Evolutionary conservation across 2,888 invertebrate species (phyloP).

Genomic region (Oeneis ivallda): DNA sequence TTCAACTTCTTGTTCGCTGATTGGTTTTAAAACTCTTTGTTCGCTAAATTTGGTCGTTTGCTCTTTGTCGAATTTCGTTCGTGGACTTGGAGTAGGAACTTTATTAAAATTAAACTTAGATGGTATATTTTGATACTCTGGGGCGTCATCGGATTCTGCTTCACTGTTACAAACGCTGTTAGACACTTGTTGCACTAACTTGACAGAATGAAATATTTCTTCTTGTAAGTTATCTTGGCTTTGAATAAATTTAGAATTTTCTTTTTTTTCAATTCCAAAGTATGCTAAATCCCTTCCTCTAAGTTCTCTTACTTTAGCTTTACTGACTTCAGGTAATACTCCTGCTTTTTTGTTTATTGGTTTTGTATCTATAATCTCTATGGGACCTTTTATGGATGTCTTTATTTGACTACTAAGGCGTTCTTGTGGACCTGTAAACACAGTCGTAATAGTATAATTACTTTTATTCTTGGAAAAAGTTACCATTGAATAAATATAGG

Average conservation of each 20-base stretch:
- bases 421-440: slow-evolving; percentile 39
- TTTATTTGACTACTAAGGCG: slow-evolving; percentile 33
- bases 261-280: slow-evolving; percentile 72
- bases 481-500: no score
- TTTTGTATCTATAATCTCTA: slow-evolving; percentile 7
- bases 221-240: slow-evolving; percentile 51
- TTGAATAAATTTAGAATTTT: slow-evolving; percentile 32
- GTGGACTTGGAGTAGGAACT: slow-evolving; percentile 64
- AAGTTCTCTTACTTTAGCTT: slow-evolving; percentile 72
- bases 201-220: slow-evolving; percentile 68
- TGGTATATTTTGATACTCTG: slow-evolving; percentile 70
- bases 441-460: background rate
- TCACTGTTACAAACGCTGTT: slow-evolving; percentile 72
- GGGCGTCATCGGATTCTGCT: slow-evolving; percentile 67
- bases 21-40: slow-evolving; percentile 55
- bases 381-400: slow-evolving; percentile 5
- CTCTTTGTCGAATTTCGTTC: slow-evolving; percentile 57
- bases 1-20: slow-evolving; percentile 57
- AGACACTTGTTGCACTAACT: slow-evolving; percentile 67
- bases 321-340: slow-evolving; percentile 49
- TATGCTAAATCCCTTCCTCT: slow-evolving; percentile 83
- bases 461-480: no score
- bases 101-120: slow-evolving; percentile 44
- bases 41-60: slow-evolving; percentile 48
- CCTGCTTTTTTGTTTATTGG: slow-evolving; percentile 44